Conservation (phyloP, 2,113 vertebrate species). For the Takifugu bimaculatus region DNA sequence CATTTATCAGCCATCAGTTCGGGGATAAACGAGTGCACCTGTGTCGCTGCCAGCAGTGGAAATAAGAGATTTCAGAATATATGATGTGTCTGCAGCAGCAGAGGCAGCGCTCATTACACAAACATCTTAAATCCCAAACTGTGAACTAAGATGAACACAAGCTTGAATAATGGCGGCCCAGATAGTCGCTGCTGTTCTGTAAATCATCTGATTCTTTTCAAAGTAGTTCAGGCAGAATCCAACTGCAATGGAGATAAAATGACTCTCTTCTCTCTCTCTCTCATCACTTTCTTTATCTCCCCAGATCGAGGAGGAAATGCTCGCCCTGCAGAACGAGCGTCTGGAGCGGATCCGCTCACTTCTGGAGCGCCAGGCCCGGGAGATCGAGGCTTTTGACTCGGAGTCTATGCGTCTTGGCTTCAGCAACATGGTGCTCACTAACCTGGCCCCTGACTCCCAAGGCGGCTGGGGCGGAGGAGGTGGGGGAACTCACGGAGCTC, state of each 20-base stretch:
- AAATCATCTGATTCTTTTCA: not conserved
- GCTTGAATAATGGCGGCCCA: too few relatives aligned
- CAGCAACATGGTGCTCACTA: constrained; percentile 89
- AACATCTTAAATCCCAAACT: too few relatives aligned
- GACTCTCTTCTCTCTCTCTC: not conserved
- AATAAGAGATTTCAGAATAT: too few relatives aligned
- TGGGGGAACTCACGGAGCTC: constrained; percentile 81
- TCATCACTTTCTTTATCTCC: not conserved
- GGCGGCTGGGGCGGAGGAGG: constrained; percentile 87
- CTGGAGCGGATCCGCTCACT: constrained; percentile 93
- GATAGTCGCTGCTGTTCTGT: not conserved
- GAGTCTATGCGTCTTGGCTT: constrained; percentile 98
- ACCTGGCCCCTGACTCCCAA: constrained; percentile 72
- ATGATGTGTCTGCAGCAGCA: too few relatives aligned
- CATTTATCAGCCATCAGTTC: too few relatives aligned
- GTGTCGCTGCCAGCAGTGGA: too few relatives aligned
- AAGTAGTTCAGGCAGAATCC: not conserved
- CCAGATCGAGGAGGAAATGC: constrained; percentile 97
- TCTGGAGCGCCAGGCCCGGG: constrained; percentile 81
- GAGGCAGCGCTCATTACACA: too few relatives aligned
- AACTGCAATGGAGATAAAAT: not conserved
- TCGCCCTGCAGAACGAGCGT: constrained; percentile 91
- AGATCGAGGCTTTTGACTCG: constrained; percentile 94
- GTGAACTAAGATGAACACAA: too few relatives aligned
- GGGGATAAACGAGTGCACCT: too few relatives aligned